These are phyloP conservation scores for Helarctos malayanus DNA, from an alignment of 2,797 vertebrate species.

Conservation along the genomic window DNA sequence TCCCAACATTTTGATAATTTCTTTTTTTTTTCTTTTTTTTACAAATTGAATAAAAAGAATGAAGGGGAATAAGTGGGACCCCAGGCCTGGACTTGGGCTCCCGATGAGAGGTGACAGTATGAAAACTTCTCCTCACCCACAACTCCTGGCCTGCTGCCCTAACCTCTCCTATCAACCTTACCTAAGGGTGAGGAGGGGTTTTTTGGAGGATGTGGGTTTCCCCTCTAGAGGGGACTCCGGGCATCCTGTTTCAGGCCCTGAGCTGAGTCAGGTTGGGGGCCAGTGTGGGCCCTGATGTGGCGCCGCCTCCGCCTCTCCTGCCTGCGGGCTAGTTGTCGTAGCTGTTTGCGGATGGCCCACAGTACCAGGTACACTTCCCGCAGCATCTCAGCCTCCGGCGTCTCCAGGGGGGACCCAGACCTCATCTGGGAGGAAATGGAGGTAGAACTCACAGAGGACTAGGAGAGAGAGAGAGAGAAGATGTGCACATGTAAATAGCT, in stretches of 20 bases:
- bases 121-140: conserved; percentile 10
- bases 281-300: not conserved
- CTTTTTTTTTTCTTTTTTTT: not conserved
- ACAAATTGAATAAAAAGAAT: conserved; percentile 68
- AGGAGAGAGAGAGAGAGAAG: conserved; percentile 41
- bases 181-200: conserved; percentile 39
- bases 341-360: conserved; percentile 61
- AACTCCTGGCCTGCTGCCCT: conserved; percentile 52
- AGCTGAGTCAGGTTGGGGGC: not conserved
- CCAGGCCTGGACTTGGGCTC: conserved; percentile 45
- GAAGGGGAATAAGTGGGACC: conserved; percentile 58
- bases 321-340: conserved; percentile 61
- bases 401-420: not conserved
- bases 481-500: not conserved
- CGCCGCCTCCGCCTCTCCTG: conserved; percentile 47
- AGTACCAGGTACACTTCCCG: conserved; percentile 72
- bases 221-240: conserved; percentile 73
- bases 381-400: conserved; percentile 44
- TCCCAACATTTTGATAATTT: conserved; percentile 64
- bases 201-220: conserved; percentile 32
- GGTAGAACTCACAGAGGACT: conserved; percentile 64
- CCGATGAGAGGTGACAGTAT: not conserved
- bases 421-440: conserved; percentile 29
- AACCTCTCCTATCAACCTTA: conserved; percentile 55
- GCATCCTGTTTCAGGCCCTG: conserved; percentile 62